Evolutionary conservation across 2,888 invertebrate species (phyloP), one percentile per base, ranked within the genome.

Genomic region (Leucophora obtusa): DNA sequence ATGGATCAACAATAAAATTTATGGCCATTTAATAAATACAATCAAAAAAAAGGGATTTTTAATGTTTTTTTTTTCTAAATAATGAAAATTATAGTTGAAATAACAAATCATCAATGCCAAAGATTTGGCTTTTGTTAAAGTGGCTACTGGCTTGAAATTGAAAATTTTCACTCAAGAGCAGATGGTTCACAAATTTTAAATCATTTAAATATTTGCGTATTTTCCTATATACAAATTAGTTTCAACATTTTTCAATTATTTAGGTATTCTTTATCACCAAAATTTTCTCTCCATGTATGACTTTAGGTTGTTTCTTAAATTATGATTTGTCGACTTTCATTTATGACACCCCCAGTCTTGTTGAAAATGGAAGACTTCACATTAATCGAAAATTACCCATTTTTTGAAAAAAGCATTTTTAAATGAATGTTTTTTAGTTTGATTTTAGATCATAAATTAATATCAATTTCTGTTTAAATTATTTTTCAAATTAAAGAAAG

Each of bases 21-120:
- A 70, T 62, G 35, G 62, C 38, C 21, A 18, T 78, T 78, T 72
- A 68, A 66, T 72, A 62, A 78, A 72, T 54, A 56, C 54, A 66
- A 66, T 56, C 24, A 68, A 63, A 62, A 69, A 56, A 76, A 47
- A 21, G 17, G 38, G n/a, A 66, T 24, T 43, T 24, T 4, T 33
- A 54, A 50, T 38, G 35, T 24, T 28, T 5, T 50, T 28, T 24
- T 38, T 14, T n/a, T n/a, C n/a, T 14, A 7, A 60, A 58, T 51
- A 79, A 63, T 53, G 65, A 18, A 59, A 43, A 28, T 4, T 3
- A 15, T 14, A 15, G 28, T 28, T 43, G 15, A 8, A 10, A 38
- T 10, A n/a, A 8, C 50, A 53, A 3, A 11, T 47, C 47, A 62
- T 71, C 24, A 53, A 24, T 70, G 35, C 15, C 15, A 54, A 66